Percentiles rank a stretch among this genome's conserved stretches.
These are phyloP conservation scores for Holothuria scabra DNA, from an alignment of 53 echinoderm and acorn worm species.

Conservation along the genomic window DNA sequence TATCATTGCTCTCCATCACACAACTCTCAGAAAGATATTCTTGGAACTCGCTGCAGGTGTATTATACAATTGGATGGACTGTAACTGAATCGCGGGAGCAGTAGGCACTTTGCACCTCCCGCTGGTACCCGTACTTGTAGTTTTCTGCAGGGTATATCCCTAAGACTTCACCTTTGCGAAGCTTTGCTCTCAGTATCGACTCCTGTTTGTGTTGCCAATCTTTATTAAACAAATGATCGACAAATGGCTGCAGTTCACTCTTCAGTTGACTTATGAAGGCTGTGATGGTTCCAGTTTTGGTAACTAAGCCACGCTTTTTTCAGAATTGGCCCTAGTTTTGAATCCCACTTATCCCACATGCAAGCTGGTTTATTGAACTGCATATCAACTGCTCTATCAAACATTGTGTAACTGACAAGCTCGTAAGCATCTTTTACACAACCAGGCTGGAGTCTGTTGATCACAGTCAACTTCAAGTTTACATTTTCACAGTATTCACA, in stretches of 20 bases:
- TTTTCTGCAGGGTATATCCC: constrained; percentile 67
- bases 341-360: constrained; percentile 20
- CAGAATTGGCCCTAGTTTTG: neutral
- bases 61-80: constrained; percentile 66
- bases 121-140: constrained; percentile 60
- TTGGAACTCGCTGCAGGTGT: constrained; percentile 39
- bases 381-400: constrained; percentile 5
- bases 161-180: constrained; percentile 43
- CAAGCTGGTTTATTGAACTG: constrained; percentile 52
- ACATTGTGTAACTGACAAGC: constrained; percentile 37
- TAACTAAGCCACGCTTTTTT: constrained; percentile 20
- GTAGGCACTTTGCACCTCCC: constrained; percentile 69
- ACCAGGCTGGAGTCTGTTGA: constrained; percentile 46
- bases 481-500: constrained; percentile 77
- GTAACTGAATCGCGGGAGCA: constrained; percentile 65
- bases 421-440: constrained; percentile 48
- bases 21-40: constrained; percentile 42
- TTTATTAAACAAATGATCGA: constrained; percentile 55
- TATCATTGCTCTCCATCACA: constrained; percentile 56
- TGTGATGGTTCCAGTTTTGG: constrained; percentile 2
- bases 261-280: constrained; percentile 42
- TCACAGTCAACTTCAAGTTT: constrained; percentile 49
- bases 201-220: constrained; percentile 60
- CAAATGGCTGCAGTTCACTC: constrained; percentile 39
- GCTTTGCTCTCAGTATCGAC: constrained; percentile 24